phyloP scores from a whole-genome alignment of 2,797 vertebrate genomes.

The Choloepus didactylus region DNA sequence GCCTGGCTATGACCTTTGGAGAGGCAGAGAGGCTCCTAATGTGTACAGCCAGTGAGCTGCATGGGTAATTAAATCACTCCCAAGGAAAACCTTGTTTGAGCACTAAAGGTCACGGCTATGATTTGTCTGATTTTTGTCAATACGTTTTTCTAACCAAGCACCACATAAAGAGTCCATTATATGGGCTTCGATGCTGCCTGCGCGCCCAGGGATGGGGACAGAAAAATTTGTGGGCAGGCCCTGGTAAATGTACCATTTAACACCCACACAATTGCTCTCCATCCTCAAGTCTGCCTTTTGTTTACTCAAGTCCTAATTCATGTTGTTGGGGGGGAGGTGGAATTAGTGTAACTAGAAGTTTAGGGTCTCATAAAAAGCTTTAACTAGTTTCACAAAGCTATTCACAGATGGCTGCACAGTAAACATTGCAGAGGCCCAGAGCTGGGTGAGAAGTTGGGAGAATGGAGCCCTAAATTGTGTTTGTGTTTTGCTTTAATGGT shows the following conservation, averaged over 20 bases:
- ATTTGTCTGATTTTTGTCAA: conserved; percentile 81
- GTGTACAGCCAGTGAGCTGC: conserved; percentile 53
- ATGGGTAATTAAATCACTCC: conserved; percentile 78
- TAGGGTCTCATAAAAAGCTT: conserved; percentile 77
- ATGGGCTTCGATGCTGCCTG: background rate
- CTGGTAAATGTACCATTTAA: conserved; percentile 74
- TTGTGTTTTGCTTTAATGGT: conserved; percentile 37
- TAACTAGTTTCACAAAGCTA: conserved; percentile 79
- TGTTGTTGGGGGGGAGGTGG: background rate
- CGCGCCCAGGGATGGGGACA: background rate
- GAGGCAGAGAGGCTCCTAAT: conserved; percentile 77
- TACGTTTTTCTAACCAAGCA: conserved; percentile 78
- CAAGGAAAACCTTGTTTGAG: conserved; percentile 79
- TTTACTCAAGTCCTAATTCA: conserved; percentile 76
- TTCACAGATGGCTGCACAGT: conserved; percentile 70
- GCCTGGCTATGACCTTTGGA: conserved; percentile 64
- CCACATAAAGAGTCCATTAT: conserved; percentile 73
- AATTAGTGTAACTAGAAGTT: conserved; percentile 73
- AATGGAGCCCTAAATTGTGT: conserved; percentile 55
- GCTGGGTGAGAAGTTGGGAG: conserved; percentile 11
- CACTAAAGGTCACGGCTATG: conserved; percentile 68
- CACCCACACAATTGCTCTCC: background rate
- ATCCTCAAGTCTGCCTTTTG: conserved; percentile 61
- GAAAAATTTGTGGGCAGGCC: conserved; percentile 57
- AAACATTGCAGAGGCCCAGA: conserved; percentile 72